Base-by-base conservation (phyloP, 2,797 vertebrate species). In the Neosalanx taihuensis region DNA sequence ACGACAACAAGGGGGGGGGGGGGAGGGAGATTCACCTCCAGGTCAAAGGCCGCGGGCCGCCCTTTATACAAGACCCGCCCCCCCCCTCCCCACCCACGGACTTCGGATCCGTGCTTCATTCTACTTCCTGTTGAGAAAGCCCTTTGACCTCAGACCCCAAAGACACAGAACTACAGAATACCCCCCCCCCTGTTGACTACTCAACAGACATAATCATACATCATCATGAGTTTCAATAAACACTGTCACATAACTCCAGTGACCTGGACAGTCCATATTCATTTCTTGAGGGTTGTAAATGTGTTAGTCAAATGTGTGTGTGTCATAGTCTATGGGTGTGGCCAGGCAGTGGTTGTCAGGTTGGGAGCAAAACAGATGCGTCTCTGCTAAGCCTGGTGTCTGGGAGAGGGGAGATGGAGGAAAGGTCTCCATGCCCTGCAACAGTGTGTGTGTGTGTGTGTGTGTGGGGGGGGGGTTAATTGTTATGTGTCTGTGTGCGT, bases 1-100 rank as follows among this genome's bases (percentile, higher is more conserved):
- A 94, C 90, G 93, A 94, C 92, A 95, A 93, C 91, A 92, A 90
- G 93, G 91, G 87, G 73, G 75, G 74, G n/a, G n/a, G 92, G 73
- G 75, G 74, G 81, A 73, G 78, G 70, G 90, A 96, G 87, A 95
- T 94, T 94, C 92, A 95, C 93, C 94, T 95, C 94, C 88, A 59
- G 92, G 93, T 93, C 84, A 93, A 81, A 90, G 90, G 89, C 90
- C 90, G 81, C 85, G 83, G 46, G 75, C 69, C 78, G 77, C 72
- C 41, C 81, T 79, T 80, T 66, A 37, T 37, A 6, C 26, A 4
- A 31, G 26, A 26, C 23, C 23, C 3, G 7, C 31, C 56, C 20
- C 3, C 17, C 37, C 66, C 20, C 15, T 6, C 15, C 18, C 33
- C 29, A 64, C 37, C 30, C 29, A 1, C 51, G 3, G 64, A 51